A percentile compares a stretch with the other conserved stretches of the same genome.
Evolutionary conservation across 2,888 invertebrate species (phyloP).

Genomic region (Caenorhabditis sulstoni): DNA sequence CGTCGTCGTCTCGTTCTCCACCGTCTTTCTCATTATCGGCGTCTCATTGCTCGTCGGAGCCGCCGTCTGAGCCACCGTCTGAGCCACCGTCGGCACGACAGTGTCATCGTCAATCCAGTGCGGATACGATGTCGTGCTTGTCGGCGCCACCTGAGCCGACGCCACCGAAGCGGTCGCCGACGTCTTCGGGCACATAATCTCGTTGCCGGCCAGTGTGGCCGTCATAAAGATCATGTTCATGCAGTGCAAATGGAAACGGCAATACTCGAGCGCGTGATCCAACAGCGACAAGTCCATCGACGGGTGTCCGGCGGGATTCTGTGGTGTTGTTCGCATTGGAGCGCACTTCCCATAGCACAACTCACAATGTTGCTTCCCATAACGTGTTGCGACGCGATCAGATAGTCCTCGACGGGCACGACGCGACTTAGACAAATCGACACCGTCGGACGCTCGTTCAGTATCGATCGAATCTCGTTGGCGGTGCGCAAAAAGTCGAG

Average conservation of each 20-base stretch:
- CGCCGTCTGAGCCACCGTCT: too few species aligned
- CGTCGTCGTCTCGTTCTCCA: background rate
- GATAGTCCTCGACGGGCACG: constrained; percentile 45
- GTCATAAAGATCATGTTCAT: background rate
- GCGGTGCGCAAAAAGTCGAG: constrained; percentile 42
- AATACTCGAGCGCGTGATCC: too few species aligned
- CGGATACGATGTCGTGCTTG: too few species aligned
- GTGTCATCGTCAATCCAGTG: too few species aligned
- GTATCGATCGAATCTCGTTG: constrained; percentile 47
- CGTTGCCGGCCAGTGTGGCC: background rate
- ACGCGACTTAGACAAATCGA: constrained; percentile 56
- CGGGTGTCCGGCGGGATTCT: too few species aligned
- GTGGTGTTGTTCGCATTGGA: too few species aligned
- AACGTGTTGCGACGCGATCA: constrained; percentile 38
- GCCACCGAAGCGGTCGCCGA: background rate
- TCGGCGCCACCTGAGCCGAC: too few species aligned
- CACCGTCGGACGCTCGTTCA: constrained; percentile 37
- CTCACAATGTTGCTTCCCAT: constrained; percentile 21
- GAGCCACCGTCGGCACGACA: too few species aligned
- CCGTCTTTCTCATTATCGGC: background rate
- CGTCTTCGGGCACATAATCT: background rate
- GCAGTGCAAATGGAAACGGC: background rate
- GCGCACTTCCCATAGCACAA: too few species aligned
- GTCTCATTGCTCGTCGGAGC: too few species aligned
- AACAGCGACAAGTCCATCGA: background rate